phyloP scores from a whole-genome alignment of 2,797 vertebrate species.

The Neoniphon sammara region DNA sequence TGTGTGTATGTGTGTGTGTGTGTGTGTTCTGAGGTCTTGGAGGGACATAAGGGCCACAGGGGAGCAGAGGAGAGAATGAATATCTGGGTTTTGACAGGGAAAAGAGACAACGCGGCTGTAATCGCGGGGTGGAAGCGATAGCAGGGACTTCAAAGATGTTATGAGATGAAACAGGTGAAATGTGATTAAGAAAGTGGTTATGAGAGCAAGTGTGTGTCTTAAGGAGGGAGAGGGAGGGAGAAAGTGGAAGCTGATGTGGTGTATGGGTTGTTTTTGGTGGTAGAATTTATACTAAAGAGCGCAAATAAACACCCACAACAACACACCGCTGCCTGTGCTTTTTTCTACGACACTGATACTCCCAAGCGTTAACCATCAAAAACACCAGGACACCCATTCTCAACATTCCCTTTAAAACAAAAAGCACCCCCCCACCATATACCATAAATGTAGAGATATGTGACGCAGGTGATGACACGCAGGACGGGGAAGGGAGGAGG shows the following conservation, averaged over 20 bases:
- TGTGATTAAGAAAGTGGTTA: not conserved
- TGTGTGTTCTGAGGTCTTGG: slow-evolving; percentile 67
- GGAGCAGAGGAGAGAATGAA: slow-evolving; percentile 67
- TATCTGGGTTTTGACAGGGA: slow-evolving; percentile 8
- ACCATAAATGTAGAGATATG: slow-evolving; percentile 36
- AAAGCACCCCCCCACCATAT: not conserved
- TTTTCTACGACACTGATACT: too few relatives aligned
- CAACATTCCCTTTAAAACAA: slow-evolving; percentile 7
- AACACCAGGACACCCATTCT: slow-evolving; percentile 13
- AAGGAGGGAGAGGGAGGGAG: not conserved
- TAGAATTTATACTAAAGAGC: too few relatives aligned
- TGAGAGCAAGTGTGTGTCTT: not conserved
- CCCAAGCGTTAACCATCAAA: too few relatives aligned
- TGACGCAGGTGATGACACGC: slow-evolving; percentile 43
- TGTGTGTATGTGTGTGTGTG: slow-evolving; percentile 37
- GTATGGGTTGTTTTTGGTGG: not conserved
- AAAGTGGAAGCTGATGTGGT: not conserved
- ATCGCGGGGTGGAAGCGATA: not conserved
- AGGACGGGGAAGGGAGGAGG: slow-evolving; percentile 53
- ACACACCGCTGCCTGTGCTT: too few relatives aligned
- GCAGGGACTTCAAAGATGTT: not conserved
- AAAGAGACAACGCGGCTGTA: slow-evolving; percentile 7
- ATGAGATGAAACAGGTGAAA: slow-evolving; percentile 36
- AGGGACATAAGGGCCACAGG: slow-evolving; percentile 79
- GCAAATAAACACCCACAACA: too few relatives aligned